Percentiles rank a stretch among this genome's conserved stretches.
Conservation (phyloP, 2,888 invertebrate species). For the Chrysomela aeneicollis region DNA sequence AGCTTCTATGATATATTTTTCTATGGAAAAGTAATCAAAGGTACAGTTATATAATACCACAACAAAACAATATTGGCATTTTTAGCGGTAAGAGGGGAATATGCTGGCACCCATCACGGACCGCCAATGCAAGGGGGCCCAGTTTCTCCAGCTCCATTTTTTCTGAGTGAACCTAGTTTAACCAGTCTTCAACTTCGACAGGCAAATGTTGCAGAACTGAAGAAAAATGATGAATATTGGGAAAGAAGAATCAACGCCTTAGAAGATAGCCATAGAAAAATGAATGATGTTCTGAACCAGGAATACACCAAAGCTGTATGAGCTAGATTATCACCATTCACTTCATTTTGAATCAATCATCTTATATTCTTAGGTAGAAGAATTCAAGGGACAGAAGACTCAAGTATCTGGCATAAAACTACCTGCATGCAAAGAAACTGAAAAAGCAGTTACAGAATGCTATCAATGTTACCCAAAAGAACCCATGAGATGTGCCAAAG, state of each 20-base stretch:
- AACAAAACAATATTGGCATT: conserved; percentile 1
- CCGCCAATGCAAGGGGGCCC: conserved; percentile 26
- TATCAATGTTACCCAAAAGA: conserved; percentile 68
- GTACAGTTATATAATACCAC: neutral
- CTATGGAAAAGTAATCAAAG: neutral
- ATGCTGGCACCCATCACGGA: conserved; percentile 23
- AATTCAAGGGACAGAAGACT: conserved; percentile 45
- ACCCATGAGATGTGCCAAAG: conserved; percentile 67
- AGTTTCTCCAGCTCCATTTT: conserved; percentile 42
- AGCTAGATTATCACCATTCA: conserved; percentile 2
- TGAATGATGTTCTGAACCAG: conserved; percentile 66
- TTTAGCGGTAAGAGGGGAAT: conserved; percentile 41
- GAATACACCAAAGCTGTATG: conserved; percentile 67
- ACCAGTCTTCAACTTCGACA: conserved; percentile 62
- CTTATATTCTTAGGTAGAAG: conserved; percentile 46
- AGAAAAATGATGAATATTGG: conserved; percentile 70
- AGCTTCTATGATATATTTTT: too few species aligned
- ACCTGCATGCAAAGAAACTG: conserved; percentile 66
- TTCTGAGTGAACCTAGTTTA: conserved; percentile 57
- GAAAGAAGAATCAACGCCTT: conserved; percentile 64
- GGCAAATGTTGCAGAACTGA: conserved; percentile 67
- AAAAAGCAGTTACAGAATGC: conserved; percentile 67
- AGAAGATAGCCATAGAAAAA: conserved; percentile 66
- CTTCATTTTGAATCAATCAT: neutral
- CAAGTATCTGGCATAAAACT: conserved; percentile 36